These are phyloP conservation scores for Pithys albifrons DNA, from an alignment of 2,113 vertebrate genomes.

Conservation along the genomic window DNA sequence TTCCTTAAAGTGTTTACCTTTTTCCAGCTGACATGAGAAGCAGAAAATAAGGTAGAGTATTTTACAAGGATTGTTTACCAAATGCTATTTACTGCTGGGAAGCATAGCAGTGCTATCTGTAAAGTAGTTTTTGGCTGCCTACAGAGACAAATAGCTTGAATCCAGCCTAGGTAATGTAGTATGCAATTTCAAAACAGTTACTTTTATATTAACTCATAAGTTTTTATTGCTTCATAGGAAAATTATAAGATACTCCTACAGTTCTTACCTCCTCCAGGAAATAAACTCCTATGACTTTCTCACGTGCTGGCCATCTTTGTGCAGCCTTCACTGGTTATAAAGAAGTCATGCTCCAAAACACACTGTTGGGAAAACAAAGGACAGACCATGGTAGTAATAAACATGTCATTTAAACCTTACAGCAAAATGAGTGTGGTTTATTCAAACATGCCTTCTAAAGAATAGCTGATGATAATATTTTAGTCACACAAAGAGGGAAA, in stretches of 20 bases:
- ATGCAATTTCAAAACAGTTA: not conserved
- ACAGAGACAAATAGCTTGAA: not conserved
- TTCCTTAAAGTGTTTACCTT: not conserved
- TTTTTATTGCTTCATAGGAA: slow-evolving; percentile 16
- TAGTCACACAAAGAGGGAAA: not conserved
- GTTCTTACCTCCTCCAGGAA: not conserved
- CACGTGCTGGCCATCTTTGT: not conserved
- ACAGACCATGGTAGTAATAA: accelerated
- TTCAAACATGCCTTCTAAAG: not conserved
- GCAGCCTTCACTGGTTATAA: not conserved
- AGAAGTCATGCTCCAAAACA: not conserved
- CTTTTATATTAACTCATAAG: not conserved
- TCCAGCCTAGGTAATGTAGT: not conserved
- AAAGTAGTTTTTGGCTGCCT: not conserved
- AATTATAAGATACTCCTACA: not conserved
- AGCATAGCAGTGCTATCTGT: not conserved
- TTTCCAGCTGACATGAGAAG: not conserved
- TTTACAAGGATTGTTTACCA: not conserved
- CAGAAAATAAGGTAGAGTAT: not conserved
- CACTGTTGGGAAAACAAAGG: not conserved
- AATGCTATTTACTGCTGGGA: not conserved
- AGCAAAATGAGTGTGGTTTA: not conserved
- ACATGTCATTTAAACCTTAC: slow-evolving; percentile 11
- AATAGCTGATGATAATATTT: slow-evolving; percentile 19
- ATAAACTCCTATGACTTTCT: not conserved